Conservation (phyloP, 1,140 invertebrate genomes). For the Drosophila lacteicornis region DNA sequence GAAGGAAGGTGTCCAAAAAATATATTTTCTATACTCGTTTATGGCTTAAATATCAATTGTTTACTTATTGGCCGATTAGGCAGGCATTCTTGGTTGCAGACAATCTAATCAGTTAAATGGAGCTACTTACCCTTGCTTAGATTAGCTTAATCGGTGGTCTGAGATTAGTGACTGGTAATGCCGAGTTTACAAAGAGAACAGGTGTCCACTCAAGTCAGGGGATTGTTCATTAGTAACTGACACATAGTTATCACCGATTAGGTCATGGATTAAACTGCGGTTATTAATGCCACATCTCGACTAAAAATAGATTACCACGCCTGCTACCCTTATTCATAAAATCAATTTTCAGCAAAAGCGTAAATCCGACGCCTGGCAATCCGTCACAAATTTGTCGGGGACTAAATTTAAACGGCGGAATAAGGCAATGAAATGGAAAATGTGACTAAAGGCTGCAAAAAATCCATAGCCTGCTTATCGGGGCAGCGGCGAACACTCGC, state of each 20-base stretch:
- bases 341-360: constrained; percentile 37
- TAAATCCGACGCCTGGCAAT: constrained; percentile 10
- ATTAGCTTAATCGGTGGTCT: constrained; percentile 28
- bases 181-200: constrained; percentile 3
- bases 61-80: not conserved
- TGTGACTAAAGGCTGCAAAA: constrained; percentile 62
- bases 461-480: constrained; percentile 75
- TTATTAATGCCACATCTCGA: constrained; percentile 10
- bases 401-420: constrained; percentile 74
- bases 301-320: constrained; percentile 17
- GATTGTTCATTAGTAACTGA: not conserved
- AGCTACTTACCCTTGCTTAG: constrained; percentile 4
- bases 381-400: constrained; percentile 34
- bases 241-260: not conserved
- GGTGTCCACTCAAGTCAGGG: constrained; percentile 4
- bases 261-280: constrained; percentile 6
- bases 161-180: constrained; percentile 9
- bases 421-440: constrained; percentile 69
- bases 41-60: not conserved
- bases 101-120: constrained; percentile 23
- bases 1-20: not conserved
- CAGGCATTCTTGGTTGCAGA: not conserved
- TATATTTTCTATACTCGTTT: not conserved
- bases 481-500: constrained; percentile 53
- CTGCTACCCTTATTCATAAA: constrained; percentile 1